Conservation (phyloP, 2,113 vertebrate species). For the Lycaon pictus region DNA sequence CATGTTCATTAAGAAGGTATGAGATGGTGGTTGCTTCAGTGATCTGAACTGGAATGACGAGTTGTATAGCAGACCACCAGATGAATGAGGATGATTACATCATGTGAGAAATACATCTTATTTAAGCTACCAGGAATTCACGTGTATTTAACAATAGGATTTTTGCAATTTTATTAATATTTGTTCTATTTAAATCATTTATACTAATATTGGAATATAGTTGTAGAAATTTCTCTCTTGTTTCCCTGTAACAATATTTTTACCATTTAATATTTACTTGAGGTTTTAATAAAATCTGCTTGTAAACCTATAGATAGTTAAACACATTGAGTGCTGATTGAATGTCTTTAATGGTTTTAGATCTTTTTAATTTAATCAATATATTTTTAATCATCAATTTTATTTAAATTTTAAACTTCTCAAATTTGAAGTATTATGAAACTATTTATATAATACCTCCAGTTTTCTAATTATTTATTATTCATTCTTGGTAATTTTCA, state of each 20-base stretch:
- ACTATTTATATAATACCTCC: not conserved
- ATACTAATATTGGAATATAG: not conserved
- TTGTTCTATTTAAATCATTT: not conserved
- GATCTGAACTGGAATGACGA: not conserved
- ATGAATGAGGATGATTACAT: not conserved
- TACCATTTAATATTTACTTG: not conserved
- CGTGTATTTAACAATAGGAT: not conserved
- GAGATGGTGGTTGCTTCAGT: not conserved
- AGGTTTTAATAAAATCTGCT: not conserved
- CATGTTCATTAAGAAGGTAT: not conserved
- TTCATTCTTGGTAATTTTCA: not conserved
- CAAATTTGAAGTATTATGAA: not conserved
- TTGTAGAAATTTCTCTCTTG: not conserved
- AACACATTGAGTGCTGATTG: not conserved
- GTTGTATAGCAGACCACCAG: not conserved
- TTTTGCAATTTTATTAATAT: not conserved
- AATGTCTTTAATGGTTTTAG: not conserved
- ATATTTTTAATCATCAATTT: not conserved
- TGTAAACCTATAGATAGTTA: not conserved
- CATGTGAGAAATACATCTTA: not conserved
- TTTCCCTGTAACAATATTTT: not conserved
- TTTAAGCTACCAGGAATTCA: not conserved
- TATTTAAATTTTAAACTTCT: not conserved
- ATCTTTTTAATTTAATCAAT: not conserved
- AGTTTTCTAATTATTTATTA: not conserved